Evolutionary conservation across 2,888 invertebrate species (phyloP), one percentile per base, ranked within the genome.

Genomic region (Netelia virgata): DNA sequence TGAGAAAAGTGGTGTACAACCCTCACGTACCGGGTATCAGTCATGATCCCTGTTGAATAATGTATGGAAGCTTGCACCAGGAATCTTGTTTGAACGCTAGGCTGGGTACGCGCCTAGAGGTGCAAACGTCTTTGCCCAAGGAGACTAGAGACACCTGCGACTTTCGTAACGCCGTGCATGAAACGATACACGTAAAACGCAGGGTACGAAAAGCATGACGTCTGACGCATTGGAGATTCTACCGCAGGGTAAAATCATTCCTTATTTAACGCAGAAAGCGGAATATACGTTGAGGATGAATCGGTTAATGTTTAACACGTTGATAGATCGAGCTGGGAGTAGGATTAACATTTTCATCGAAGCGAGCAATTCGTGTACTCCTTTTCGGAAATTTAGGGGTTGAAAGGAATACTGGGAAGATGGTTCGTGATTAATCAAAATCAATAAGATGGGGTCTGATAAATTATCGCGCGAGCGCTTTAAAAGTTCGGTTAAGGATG

Each of bases 41-140:
- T 92, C 92, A 92, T 90, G 90, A 91, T 90, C 88, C 89, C 53
- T 74, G 87, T 89, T 92, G 92, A 92, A 93, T 93, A 93, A 93
- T 92, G 90, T 90, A 93, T 91, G 88, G 87, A 87, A 86, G 83
- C 83, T 79, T 76, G 86, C 79, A 14, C 14, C 84, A 84, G 55
- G 86, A 78, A 89, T 87, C 85, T 82, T 80, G 82, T 76, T 70
- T 82, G 64, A 50, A 41, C 18, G 1, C 64, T 50, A 47, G 28
- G 5, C 20, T 5, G 47, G 14, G 53, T 69, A 64, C 70, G 82
- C 47, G 14, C 5, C 55, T 53, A 61, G 73, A 73, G 80, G 83
- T 85, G 72, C 79, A 80, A 75, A 80, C 83, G 63, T 70, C 79
- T 74, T 70, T 59, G 20, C 77, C 36, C 61, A 50, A 53, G n/a